Base-by-base conservation (phyloP, 2,797 vertebrate genomes). In the Acrocephalus scirpaceus region DNA sequence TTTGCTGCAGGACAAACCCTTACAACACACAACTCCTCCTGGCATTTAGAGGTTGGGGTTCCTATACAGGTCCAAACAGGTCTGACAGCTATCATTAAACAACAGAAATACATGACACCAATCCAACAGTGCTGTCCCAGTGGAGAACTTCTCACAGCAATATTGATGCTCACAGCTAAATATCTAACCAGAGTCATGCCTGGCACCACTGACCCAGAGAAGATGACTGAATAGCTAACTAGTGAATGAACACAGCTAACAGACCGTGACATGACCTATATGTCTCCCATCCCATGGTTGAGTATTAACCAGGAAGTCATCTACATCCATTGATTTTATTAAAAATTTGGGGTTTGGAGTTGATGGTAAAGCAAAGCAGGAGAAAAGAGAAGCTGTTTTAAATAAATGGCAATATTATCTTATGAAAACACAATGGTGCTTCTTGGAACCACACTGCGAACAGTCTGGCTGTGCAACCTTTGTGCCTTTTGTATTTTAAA, bases 261-360 rank as follows among this genome's bases (percentile, higher is more conserved):
- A 90, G 84, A 84, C 75, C 45, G 2, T 86, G 86, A 90, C 83
- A 38, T 27, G 82, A 96, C 93, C 92, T 93, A 61, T 85, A 60
- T 10, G 42, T 92, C 60, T 89, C 60, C 58, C 78, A 81, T 17
- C 70, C 15, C 5, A 85, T 14, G 51, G 91, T 85, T 92, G 89
- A 92, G 86, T 90, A 94, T 95, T 92, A 95, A 95, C 85, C 71
- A 91, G 91, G 93, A 96, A 95, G 85, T 69, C 91, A 86, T 83
- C 77, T 77, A 71, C 57, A 80, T 71, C 67, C 65, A 61, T 58
- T 62, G 51, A 48, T 87, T 69, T 79, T 71, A 77, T 94, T 94
- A 84, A 85, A 90, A 92, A 80, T 4, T 22, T 51, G 29, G 50
- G 20, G 23, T 3, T 73, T 88, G 56, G 76, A 88, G 20, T 13